Evolutionary conservation across 2,797 vertebrate genomes (phyloP).

Genomic region (Pelochelys cantorii): DNA sequence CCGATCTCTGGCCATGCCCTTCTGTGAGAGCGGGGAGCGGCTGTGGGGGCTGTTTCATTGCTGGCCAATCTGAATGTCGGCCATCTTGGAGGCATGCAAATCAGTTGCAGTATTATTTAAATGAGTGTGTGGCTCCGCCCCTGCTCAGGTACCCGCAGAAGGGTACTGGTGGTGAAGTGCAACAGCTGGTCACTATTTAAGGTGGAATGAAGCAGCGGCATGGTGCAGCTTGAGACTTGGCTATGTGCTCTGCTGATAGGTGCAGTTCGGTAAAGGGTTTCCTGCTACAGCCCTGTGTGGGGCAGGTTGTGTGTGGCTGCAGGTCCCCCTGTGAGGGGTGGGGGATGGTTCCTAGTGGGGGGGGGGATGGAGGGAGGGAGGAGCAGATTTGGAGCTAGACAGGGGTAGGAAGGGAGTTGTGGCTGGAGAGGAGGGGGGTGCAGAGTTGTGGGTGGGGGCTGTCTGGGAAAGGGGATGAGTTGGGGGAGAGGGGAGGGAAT

Average conservation of each 20-base stretch:
- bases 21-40: slow-evolving; percentile 13
- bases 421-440: no score
- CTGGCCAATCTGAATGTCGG: slow-evolving; percentile 65
- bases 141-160: neutral
- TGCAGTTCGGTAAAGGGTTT: neutral
- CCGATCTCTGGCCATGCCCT: slow-evolving; percentile 55
- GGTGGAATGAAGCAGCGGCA: neutral
- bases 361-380: no score
- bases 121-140: slow-evolving; percentile 75
- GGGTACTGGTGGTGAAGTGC: accelerated
- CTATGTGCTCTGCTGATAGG: accelerated
- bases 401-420: no score
- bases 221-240: neutral
- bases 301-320: neutral
- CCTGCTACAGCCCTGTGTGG: neutral
- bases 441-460: no score
- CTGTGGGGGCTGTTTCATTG: neutral
- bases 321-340: neutral
- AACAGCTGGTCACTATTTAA: neutral
- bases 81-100: slow-evolving; percentile 76
- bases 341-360: no score
- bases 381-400: neutral
- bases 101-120: slow-evolving; percentile 72
- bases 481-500: no score
- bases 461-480: neutral